Percentiles rank a stretch among this genome's conserved stretches.
phyloP scores from a whole-genome alignment of 2,113 vertebrate genomes.

The Aegotheles bennettii region DNA sequence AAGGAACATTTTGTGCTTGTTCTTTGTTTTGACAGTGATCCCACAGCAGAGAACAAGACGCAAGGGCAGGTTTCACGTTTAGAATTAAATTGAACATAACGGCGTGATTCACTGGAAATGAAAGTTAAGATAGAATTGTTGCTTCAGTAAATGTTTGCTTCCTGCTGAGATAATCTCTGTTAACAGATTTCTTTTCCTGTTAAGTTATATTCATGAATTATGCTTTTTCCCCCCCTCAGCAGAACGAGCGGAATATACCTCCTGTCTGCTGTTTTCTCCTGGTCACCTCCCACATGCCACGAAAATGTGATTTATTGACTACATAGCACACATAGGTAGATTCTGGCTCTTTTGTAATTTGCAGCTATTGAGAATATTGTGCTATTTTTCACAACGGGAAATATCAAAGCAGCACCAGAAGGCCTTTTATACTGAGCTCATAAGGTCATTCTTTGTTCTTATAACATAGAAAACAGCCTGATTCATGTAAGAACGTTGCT shows the following conservation, averaged over 20 bases:
- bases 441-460: neutral
- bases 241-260: neutral
- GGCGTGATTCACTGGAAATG: conserved; percentile 30
- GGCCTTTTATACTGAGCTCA: neutral
- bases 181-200: conserved; percentile 20
- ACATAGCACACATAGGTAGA: neutral
- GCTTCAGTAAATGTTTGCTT: neutral
- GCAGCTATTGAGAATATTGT: neutral
- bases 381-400: conserved; percentile 5
- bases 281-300: neutral
- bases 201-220: neutral
- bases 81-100: neutral
- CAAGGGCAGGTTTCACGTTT: neutral
- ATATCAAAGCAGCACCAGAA: neutral
- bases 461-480: neutral
- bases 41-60: neutral
- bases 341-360: neutral
- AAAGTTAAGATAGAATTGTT: conserved; percentile 3
- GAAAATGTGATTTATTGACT: neutral
- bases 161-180: conserved; percentile 20
- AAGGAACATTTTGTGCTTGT: conserved; percentile 14
- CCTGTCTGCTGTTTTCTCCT: neutral
- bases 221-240: neutral
- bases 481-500: neutral
- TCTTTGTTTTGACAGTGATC: conserved; percentile 22